Percentiles rank a stretch among this genome's conserved stretches.
phyloP scores from a whole-genome alignment of 2,888 invertebrate species.

The Hyposoter dolosus region DNA sequence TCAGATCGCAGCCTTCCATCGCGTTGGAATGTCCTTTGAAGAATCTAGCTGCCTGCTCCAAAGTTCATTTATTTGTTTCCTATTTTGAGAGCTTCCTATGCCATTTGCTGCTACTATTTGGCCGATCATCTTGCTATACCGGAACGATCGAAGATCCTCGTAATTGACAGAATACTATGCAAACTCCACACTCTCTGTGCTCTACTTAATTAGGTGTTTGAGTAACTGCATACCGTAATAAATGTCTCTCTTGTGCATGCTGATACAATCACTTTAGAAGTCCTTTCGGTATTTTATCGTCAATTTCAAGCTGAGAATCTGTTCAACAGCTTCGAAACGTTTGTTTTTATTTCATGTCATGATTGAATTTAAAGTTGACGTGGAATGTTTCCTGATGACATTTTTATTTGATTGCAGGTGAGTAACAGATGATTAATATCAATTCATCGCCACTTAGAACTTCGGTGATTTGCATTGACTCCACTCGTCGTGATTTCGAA shows the following conservation, averaged over 20 bases:
- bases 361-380: neutral
- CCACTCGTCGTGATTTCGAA: neutral
- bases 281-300: neutral
- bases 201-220: conserved; percentile 19
- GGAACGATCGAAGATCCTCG: conserved; percentile 43
- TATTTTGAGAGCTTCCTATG: conserved; percentile 47
- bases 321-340: neutral
- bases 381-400: neutral
- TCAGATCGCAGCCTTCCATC: conserved; percentile 49
- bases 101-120: conserved; percentile 33
- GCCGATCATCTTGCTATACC: conserved; percentile 7
- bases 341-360: neutral
- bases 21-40: conserved; percentile 45
- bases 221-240: neutral
- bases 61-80: conserved; percentile 54
- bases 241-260: neutral
- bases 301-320: neutral
- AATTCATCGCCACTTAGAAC: neutral
- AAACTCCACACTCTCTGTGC: neutral
- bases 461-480: neutral
- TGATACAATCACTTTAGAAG: neutral
- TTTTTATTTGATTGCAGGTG: conserved; percentile 52
- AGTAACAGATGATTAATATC: conserved; percentile 17
- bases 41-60: conserved; percentile 33
- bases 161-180: conserved; percentile 51